Percentiles rank a stretch among this genome's conserved stretches.
These are phyloP conservation scores for Garra rufa DNA, from an alignment of 2,113 vertebrate species.

Conservation along the genomic window DNA sequence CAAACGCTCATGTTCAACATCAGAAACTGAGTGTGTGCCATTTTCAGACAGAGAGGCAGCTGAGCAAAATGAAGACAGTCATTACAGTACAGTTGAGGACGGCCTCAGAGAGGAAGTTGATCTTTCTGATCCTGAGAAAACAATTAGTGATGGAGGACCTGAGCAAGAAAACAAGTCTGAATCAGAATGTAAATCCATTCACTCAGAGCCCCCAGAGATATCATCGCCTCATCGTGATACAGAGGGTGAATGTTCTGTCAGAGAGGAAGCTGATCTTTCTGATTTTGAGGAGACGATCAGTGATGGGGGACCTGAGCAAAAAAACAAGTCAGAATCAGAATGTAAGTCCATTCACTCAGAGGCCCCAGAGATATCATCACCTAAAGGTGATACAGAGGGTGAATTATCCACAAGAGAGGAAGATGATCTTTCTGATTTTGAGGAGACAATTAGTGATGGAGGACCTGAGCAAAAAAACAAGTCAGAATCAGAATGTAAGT, in stretches of 20 bases:
- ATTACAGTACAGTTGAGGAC: not conserved
- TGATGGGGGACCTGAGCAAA: too few species aligned
- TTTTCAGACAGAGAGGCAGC: not conserved
- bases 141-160: not conserved
- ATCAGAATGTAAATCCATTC: not conserved
- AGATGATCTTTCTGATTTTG: not conserved
- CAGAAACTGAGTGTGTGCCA: not conserved
- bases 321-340: too few species aligned
- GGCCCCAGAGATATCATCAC: too few species aligned
- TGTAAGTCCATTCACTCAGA: too few species aligned
- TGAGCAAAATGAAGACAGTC: slow-evolving; percentile 11
- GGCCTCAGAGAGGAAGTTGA: not conserved
- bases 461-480: too few species aligned
- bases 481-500: too few species aligned
- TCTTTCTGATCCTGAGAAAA: slow-evolving; percentile 1
- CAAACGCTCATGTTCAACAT: not conserved
- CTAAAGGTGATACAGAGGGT: too few species aligned
- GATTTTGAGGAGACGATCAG: not conserved
- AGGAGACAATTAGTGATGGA: not conserved
- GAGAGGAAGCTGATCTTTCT: not conserved
- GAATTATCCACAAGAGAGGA: too few species aligned
- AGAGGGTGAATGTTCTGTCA: not conserved
- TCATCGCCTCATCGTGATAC: too few species aligned
- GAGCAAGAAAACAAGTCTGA: slow-evolving; percentile 9
- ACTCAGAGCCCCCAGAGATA: too few species aligned